Base-by-base conservation (phyloP, 2,113 vertebrate species). In the Albula glossodonta region DNA sequence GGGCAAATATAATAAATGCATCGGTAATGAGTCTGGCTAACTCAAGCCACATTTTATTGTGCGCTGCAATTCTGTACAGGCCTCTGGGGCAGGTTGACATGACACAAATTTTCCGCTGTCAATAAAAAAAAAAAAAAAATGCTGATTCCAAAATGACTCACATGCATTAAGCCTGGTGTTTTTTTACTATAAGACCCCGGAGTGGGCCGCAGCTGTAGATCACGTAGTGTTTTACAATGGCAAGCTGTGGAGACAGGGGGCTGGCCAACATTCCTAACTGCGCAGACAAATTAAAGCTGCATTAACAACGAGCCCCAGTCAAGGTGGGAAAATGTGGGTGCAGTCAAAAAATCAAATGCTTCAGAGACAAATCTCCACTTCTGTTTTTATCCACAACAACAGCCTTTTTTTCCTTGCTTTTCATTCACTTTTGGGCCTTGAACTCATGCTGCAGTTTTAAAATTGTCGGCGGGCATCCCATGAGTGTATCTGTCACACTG, bases 91-190 rank as follows among this genome's bases (percentile, higher is more conserved):
- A 48, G 48, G 51, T 83, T 89, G 88, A 93, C 87, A 91, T 91
- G 91, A 93, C 90, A 91, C 90, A 91, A 89, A 91, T 90, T 91
- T 95, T 93, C 93, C 91, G 51, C 87, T 88, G 88, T 91, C 90
- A 91, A 90, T 92, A 86, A 93, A 93, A 90, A 87, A 86, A 92
- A 91, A 90, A 88, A 90, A 86, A 85, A 88, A 84, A 78, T 81
- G 77, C 66, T 84, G 81, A 92, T 88, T 89, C 50, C 66, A 84
- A 90, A 90, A 86, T 90, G 89, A 93, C 89, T 92, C 91, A 91
- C 83, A 84, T 87, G 79, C 87, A 84, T 90, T 90, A 88, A 88
- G 70, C 49, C 60, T 85, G 79, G 53, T 88, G 78, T 80, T 88
- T 89, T 88, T 89, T 88, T 84, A 86, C 85, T 88, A 77, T 81